Percentiles rank a stretch among this genome's conserved stretches.
These are phyloP conservation scores for Lagodon rhomboides DNA, from an alignment of 2,797 vertebrate species.

Conservation along the genomic window DNA sequence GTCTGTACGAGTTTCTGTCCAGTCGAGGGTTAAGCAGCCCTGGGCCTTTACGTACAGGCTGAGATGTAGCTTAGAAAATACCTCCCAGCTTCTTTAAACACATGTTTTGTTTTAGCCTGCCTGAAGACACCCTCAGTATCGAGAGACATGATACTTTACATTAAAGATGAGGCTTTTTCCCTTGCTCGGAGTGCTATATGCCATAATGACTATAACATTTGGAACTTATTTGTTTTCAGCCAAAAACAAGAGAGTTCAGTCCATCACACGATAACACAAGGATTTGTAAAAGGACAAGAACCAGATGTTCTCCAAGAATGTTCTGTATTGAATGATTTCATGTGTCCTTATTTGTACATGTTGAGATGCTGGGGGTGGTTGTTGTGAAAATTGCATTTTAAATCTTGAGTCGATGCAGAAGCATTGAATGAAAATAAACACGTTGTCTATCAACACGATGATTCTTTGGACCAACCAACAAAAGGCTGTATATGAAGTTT, in stretches of 20 bases:
- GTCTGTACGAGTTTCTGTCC: constrained; percentile 26
- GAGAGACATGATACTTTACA: constrained; percentile 27
- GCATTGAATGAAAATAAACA: background rate
- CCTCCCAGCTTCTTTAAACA: constrained; percentile 21
- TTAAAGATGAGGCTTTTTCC: background rate
- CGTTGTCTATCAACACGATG: background rate
- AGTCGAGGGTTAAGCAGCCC: background rate
- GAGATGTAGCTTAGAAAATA: constrained; percentile 15
- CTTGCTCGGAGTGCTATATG: background rate
- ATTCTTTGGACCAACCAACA: too few relatives aligned
- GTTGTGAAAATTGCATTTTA: background rate
- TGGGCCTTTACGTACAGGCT: background rate
- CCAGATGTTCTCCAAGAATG: background rate
- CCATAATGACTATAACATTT: constrained; percentile 17
- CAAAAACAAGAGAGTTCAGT: constrained; percentile 20
- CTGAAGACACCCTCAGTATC: background rate
- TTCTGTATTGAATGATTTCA: background rate
- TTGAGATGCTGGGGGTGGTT: background rate
- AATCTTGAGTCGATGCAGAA: background rate
- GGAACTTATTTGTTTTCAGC: background rate
- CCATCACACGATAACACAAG: constrained; percentile 7
- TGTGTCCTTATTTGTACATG: constrained; percentile 23
- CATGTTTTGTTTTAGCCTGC: constrained; percentile 20
- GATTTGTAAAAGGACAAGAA: constrained; percentile 14
- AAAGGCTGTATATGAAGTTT: too few relatives aligned